Evolutionary conservation across 2,888 invertebrate species (phyloP).

Genomic region (Netelia inedita): DNA sequence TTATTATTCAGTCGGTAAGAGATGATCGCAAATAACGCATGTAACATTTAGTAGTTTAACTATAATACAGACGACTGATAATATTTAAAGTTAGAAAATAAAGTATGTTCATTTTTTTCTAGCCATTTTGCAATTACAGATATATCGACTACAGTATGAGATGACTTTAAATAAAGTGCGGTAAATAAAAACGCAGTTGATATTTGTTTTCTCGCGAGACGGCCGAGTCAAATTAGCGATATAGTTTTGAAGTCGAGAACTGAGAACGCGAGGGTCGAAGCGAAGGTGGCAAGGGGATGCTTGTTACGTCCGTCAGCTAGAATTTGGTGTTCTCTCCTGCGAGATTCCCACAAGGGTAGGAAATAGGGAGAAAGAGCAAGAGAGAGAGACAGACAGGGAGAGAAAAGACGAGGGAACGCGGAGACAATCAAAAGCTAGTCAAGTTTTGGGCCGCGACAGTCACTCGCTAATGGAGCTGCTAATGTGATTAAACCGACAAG

Average conservation of each 20-base stretch:
- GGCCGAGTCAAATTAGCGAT: conserved; percentile 4
- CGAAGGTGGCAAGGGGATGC: conserved; percentile 1
- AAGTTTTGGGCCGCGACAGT: conserved; percentile 66
- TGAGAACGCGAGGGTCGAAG: conserved; percentile 8
- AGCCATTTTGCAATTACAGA: no score
- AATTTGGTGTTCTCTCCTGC: conserved; percentile 25
- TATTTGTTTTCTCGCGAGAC: background rate
- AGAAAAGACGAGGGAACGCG: conserved; percentile 19
- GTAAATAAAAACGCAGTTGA: background rate
- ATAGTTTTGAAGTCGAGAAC: conserved; percentile 15
- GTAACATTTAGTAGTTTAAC: background rate
- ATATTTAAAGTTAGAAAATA: no score
- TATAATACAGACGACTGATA: background rate
- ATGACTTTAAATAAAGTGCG: background rate
- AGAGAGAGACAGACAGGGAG: background rate
- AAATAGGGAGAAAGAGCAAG: conserved; percentile 8
- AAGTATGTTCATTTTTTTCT: no score
- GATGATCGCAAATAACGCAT: background rate
- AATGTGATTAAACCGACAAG: conserved; percentile 65
- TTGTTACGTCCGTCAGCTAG: conserved; percentile 45
- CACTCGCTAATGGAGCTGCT: conserved; percentile 68
- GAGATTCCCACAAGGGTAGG: conserved; percentile 20
- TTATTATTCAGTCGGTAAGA: background rate
- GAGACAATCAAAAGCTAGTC: conserved; percentile 66
- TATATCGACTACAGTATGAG: background rate